Conservation (phyloP, 2,797 vertebrate genomes). For the Erithacus rubecula region DNA sequence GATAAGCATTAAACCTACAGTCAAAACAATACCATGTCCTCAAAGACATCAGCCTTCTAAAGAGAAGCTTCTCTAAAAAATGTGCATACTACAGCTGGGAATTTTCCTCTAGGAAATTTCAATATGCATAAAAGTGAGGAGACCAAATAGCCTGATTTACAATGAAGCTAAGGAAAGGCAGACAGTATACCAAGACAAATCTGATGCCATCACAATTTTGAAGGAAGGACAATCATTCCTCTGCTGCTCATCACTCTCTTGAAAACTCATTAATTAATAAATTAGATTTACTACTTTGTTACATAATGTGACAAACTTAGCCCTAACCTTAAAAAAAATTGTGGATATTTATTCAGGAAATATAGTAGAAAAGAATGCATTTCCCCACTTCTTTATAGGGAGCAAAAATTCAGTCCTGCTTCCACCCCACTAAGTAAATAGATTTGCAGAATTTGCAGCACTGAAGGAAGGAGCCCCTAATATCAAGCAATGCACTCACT, state of each 20-base stretch:
- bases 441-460: background rate
- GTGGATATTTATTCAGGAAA: background rate
- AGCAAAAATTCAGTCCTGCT: background rate
- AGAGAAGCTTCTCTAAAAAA: background rate
- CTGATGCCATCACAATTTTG: background rate
- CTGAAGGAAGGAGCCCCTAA: background rate
- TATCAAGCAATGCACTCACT: background rate
- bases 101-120: background rate
- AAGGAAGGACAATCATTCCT: background rate
- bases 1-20: background rate
- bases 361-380: background rate
- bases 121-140: background rate
- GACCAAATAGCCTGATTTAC: background rate
- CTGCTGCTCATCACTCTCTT: background rate
- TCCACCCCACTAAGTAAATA: background rate
- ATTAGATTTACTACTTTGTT: background rate
- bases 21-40: background rate
- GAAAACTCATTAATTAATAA: background rate
- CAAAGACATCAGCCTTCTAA: background rate
- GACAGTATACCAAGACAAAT: background rate
- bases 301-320: background rate
- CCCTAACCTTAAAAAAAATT: background rate
- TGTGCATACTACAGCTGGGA: background rate
- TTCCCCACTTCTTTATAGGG: background rate
- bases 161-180: background rate